Base-by-base conservation (phyloP, 2,113 vertebrate species). In the Lonchura striata region DNA sequence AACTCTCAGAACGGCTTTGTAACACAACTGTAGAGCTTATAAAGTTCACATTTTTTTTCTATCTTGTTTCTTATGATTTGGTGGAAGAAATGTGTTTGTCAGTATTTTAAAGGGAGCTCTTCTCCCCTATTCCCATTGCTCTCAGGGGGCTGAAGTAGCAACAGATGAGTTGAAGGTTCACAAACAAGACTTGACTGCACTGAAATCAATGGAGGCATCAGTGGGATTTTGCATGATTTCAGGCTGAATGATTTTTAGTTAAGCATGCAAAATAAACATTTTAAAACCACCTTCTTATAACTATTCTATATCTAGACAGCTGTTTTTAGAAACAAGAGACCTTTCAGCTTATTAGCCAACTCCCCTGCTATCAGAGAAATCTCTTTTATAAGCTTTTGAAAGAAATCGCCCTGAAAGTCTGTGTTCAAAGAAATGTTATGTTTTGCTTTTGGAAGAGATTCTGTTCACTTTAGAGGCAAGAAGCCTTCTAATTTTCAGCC, bases 401-500 rank as follows among this genome's bases (percentile, higher is more conserved):
- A 85, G 27, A 92, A 71, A 39, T 80, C 49, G 64, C 16, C 27
- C 56, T 85, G 57, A 68, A 90, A 92, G 79, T 79, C 35, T 64
- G 33, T 79, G 77, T 95, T 93, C 75, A 92, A 90, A 96, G 21
- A 63, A 79, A 85, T 64, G 33, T 50, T 85, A 20, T 85, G 52
- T 82, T 94, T 72, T 94, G 79, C 54, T 37, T 86, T 83, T 90
- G 66, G 63, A 80, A 90, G 50, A 69, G 41, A 64, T 86, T 28
- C 59, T 64, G 65, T 77, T 83, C 63, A 56, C 31, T 86, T 88
- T 23, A 77, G 53, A 77, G n/a, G 50, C 42, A 88, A 90, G 63
- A 82, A 77, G 23, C 86, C 86, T 88, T 95, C 68, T 94, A 92
- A 94, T 95, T 94, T 96, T 83, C 80, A 65, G 37, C 24, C 86